phyloP scores from a whole-genome alignment of 53 echinoderm and acorn worm genomes.

The Henricia sp. region DNA sequence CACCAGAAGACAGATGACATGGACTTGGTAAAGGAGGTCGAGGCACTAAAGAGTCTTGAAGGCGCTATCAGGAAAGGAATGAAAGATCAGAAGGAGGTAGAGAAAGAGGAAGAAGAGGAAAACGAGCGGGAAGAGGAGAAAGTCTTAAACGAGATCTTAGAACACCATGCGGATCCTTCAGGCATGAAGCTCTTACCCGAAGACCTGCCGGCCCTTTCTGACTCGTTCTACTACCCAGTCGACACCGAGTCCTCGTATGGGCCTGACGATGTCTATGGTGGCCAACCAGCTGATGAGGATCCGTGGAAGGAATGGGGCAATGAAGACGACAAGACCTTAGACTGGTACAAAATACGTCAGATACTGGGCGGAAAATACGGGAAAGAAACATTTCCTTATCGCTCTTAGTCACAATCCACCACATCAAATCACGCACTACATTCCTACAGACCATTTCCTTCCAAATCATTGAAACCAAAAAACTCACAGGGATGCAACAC shows the following conservation, averaged over 20 bases:
- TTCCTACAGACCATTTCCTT: neutral
- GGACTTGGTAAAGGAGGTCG: slow-evolving; percentile 34
- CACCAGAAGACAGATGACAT: slow-evolving; percentile 50
- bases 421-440: neutral
- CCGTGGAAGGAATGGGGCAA: neutral
- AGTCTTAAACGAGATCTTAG: neutral
- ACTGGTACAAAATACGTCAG: slow-evolving; percentile 34
- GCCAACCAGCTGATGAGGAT: neutral
- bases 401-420: slow-evolving; percentile 12
- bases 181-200: neutral
- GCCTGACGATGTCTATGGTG: slow-evolving; percentile 16
- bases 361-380: slow-evolving; percentile 46
- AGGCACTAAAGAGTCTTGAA: slow-evolving; percentile 42
- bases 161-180: neutral
- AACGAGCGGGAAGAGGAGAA: neutral
- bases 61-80: slow-evolving; percentile 4
- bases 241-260: slow-evolving; percentile 21
- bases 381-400: slow-evolving; percentile 1
- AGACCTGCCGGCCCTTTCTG: slow-evolving; percentile 10
- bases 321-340: neutral
- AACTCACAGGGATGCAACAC: too few relatives aligned
- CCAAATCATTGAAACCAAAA: neutral
- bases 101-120: slow-evolving; percentile 7
- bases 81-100: neutral
- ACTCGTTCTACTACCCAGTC: slow-evolving; percentile 4